Evolutionary conservation across 2,888 invertebrate species (phyloP).

Genomic region (Alcis repandata): DNA sequence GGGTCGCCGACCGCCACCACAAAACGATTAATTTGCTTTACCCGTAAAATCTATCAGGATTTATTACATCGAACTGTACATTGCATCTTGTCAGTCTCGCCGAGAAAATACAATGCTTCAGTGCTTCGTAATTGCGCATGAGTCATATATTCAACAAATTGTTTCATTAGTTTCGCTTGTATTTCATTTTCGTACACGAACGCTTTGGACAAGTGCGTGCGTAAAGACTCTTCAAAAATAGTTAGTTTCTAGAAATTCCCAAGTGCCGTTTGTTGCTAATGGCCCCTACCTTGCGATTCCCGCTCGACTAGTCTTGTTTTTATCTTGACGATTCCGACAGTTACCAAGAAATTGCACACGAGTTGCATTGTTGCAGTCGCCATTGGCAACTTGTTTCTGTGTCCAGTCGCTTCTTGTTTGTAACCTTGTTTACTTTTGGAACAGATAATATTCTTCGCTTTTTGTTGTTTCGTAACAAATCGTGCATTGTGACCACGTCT

Average conservation of each 20-base stretch:
- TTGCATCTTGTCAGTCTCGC: constrained; percentile 20
- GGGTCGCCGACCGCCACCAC: constrained; percentile 70
- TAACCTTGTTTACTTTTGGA: constrained; percentile 13
- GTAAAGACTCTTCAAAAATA: constrained; percentile 26
- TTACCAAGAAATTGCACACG: constrained; percentile 56
- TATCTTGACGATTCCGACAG: constrained; percentile 53
- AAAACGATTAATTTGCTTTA: constrained; percentile 61
- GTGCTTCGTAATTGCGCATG: constrained; percentile 19
- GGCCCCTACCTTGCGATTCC: constrained; percentile 54
- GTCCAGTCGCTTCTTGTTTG: constrained; percentile 23
- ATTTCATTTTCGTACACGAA: constrained; percentile 31
- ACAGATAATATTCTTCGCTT: constrained; percentile 6
- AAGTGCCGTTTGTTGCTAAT: constrained; percentile 50
- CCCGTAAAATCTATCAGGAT: constrained; percentile 50
- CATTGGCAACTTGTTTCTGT: constrained; percentile 27
- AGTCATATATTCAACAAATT: constrained; percentile 18
- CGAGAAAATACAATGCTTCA: constrained; percentile 16
- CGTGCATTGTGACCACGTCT: constrained; percentile 1
- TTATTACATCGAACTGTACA: constrained; percentile 28
- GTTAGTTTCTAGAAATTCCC: constrained; percentile 53
- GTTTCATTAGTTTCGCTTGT: constrained; percentile 33
- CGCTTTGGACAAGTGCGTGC: constrained; percentile 23
- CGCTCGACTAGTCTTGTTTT: constrained; percentile 57
- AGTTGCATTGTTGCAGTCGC: constrained; percentile 46
- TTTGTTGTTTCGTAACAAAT: constrained; percentile 9